A percentile compares a stretch with the other conserved stretches of the same genome.
Evolutionary conservation across 2,888 invertebrate genomes (phyloP).

Genomic region (Eurytoma californica): DNA sequence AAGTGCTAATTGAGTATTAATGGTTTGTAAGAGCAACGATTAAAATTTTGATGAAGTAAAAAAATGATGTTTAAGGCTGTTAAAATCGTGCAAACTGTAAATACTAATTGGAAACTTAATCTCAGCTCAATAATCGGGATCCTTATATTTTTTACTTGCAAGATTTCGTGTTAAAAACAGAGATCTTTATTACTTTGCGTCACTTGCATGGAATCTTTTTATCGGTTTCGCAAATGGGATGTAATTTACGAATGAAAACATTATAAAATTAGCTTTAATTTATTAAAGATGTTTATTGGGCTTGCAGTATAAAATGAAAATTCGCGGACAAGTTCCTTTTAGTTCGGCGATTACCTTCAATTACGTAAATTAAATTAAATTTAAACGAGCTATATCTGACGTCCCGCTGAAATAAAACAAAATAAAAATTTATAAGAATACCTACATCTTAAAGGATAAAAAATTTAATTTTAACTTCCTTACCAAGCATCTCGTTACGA

Average conservation of each 20-base stretch:
- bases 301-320: slow-evolving; percentile 16
- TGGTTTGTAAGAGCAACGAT: too few species aligned
- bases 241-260: slow-evolving; percentile 40
- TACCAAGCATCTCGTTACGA: slow-evolving; percentile 15
- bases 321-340: slow-evolving; percentile 8
- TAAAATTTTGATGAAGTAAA: too few species aligned
- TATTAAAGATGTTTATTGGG: slow-evolving; percentile 31
- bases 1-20: too few species aligned
- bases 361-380: slow-evolving; percentile 25
- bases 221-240: too few species aligned
- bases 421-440: slow-evolving; percentile 28
- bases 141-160: too few species aligned
- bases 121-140: too few species aligned
- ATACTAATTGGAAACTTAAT: too few species aligned
- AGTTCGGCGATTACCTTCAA: slow-evolving; percentile 2
- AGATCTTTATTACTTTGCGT: too few species aligned
- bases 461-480: slow-evolving; percentile 16
- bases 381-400: neutral
- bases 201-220: too few species aligned
- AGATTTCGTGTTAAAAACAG: too few species aligned
- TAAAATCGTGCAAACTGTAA: too few species aligned
- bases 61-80: too few species aligned
- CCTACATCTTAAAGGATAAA: slow-evolving; percentile 15
- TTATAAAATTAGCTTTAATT: slow-evolving; percentile 35
- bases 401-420: slow-evolving; percentile 25